A percentile compares a stretch with the other conserved stretches of the same genome.
Evolutionary conservation across 2,888 invertebrate genomes (phyloP).

Genomic region (Sylvicola cinctus): DNA sequence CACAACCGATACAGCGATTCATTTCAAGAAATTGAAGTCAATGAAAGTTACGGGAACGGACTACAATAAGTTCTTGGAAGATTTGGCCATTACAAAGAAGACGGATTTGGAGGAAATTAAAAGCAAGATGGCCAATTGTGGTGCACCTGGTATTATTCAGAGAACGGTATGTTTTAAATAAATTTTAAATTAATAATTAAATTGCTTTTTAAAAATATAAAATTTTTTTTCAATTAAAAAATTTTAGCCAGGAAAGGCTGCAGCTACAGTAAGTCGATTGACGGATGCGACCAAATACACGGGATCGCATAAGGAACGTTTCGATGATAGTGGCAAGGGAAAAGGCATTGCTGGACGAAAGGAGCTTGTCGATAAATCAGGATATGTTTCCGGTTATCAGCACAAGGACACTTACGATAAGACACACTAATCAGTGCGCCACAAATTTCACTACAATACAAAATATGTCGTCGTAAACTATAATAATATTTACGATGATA

Average conservation of each 20-base stretch:
- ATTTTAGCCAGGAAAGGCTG: conserved; percentile 22
- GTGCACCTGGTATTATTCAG: conserved; percentile 45
- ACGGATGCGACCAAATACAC: conserved; percentile 79
- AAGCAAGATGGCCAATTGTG: conserved; percentile 57
- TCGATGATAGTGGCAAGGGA: conserved; percentile 67
- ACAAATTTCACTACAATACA: not conserved
- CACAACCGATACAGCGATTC: conserved; percentile 77
- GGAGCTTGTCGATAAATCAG: conserved; percentile 47
- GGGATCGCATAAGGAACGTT: conserved; percentile 70
- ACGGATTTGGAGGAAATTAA: conserved; percentile 59
- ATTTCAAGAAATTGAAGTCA: conserved; percentile 73
- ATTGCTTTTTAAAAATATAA: not conserved
- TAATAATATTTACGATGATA: no score
- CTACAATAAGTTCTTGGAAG: conserved; percentile 69
- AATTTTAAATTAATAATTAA: conserved; percentile 6
- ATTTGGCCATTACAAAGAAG: conserved; percentile 66
- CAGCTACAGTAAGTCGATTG: conserved; percentile 37
- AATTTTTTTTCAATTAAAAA: conserved; percentile 3
- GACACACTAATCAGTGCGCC: conserved; percentile 23
- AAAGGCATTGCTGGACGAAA: conserved; percentile 70
- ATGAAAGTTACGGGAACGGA: conserved; percentile 55
- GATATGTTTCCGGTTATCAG: conserved; percentile 70
- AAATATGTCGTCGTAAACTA: not conserved
- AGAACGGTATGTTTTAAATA: no score
- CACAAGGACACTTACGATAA: conserved; percentile 59